These are phyloP conservation scores for Trichonephila inaurata DNA, from an alignment of 1,140 invertebrate genomes.

Conservation along the genomic window DNA sequence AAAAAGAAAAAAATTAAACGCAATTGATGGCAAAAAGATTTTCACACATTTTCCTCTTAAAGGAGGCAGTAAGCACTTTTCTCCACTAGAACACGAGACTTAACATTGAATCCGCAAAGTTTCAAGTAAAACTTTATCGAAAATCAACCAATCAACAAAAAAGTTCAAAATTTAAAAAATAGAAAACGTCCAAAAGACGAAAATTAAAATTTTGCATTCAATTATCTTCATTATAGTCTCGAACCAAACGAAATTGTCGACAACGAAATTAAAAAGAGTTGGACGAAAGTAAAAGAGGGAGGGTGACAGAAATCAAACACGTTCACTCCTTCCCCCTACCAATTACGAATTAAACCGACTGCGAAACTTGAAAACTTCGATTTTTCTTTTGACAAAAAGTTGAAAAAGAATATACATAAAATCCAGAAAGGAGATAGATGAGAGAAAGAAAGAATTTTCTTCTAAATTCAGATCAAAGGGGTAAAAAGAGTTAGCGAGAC, in stretches of 20 bases:
- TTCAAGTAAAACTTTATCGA: background rate
- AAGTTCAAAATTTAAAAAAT: background rate
- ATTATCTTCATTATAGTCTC: background rate
- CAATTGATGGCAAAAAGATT: too few species aligned
- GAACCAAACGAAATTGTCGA: background rate
- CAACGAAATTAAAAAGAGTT: background rate
- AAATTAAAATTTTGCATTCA: background rate
- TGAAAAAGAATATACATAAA: conserved; percentile 16
- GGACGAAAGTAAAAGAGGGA: background rate
- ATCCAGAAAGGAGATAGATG: background rate
- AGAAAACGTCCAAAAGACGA: background rate
- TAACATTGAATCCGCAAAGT: background rate
- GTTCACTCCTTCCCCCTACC: background rate
- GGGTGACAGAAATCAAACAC: background rate
- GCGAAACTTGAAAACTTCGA: background rate
- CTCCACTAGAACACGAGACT: background rate
- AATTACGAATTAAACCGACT: background rate
- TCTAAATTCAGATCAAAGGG: conserved; percentile 37
- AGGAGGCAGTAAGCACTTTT: background rate
- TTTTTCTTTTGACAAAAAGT: conserved; percentile 17
- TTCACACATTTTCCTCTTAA: too few species aligned
- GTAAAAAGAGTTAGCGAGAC: background rate
- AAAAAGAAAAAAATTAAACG: too few species aligned
- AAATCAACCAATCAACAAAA: background rate
- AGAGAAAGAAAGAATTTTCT: conserved; percentile 21